A percentile compares a stretch with the other conserved stretches of the same genome.
Evolutionary conservation across 92 coral and sea anemone species (phyloP).

Genomic region (Virgularia gustaviana): DNA sequence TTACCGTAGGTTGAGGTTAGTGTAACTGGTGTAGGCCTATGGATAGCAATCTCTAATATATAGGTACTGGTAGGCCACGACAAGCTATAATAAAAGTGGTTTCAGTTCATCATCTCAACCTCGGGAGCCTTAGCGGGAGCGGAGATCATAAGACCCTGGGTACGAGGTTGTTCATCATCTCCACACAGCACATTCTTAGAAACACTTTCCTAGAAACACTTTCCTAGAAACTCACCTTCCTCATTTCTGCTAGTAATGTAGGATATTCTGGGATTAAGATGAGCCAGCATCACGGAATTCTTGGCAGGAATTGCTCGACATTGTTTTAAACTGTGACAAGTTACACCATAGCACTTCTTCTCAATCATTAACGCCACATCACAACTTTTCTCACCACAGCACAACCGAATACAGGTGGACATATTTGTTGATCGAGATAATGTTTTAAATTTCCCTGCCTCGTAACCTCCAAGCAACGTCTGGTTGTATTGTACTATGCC

Average conservation of each 20-base stretch:
- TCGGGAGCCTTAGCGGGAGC: no score
- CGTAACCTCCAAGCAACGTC: conserved; percentile 85
- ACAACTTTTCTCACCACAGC: conserved; percentile 85
- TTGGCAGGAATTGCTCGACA: conserved; percentile 84
- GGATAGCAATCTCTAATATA: no score
- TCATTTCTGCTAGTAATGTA: conserved; percentile 91
- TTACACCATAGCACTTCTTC: conserved; percentile 80
- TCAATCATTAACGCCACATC: conserved; percentile 94
- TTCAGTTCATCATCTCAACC: no score
- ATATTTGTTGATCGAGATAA: conserved; percentile 77
- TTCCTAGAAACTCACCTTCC: conserved; percentile 61
- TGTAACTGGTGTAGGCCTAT: no score
- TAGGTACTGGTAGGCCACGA: no score
- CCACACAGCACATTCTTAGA: no score
- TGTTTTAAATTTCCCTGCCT: conserved; percentile 84
- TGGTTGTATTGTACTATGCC: conserved; percentile 71
- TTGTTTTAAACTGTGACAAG: conserved; percentile 57
- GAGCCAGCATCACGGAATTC: conserved; percentile 67
- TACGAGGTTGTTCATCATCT: no score
- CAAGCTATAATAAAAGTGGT: no score
- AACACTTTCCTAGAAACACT: background rate
- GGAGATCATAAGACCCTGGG: no score
- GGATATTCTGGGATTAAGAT: conserved; percentile 76
- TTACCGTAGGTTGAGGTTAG: no score
- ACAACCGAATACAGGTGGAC: conserved; percentile 85